Conservation (phyloP, 2,113 vertebrate species). For the Macrotis lagotis region DNA sequence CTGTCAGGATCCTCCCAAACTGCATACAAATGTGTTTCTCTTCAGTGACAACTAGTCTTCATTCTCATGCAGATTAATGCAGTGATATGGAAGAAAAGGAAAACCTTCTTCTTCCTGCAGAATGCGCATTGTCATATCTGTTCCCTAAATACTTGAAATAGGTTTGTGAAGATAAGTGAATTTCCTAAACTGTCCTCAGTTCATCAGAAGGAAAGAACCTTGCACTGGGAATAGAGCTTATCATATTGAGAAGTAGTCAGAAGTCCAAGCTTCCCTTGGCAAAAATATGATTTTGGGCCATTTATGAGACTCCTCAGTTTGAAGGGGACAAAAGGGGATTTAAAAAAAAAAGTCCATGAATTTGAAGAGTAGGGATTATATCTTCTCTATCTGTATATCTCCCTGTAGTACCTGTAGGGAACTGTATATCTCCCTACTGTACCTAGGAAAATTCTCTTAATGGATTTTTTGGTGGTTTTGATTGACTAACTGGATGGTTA, state of each 20-base stretch:
- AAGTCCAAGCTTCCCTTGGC: neutral
- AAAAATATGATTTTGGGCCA: neutral
- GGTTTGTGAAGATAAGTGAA: neutral
- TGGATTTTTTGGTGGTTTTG: neutral
- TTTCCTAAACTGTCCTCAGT: slow-evolving; percentile 7
- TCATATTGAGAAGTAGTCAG: slow-evolving; percentile 22
- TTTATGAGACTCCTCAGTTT: neutral
- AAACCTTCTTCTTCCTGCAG: neutral
- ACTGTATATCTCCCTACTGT: neutral
- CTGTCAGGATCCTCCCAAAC: neutral
- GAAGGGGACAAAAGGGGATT: neutral
- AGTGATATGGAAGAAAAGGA: neutral
- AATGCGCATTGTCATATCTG: neutral
- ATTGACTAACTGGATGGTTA: neutral
- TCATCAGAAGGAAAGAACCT: neutral
- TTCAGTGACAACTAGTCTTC: neutral
- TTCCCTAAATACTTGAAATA: neutral
- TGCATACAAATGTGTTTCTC: neutral
- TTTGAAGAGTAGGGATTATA: neutral
- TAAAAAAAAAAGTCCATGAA: slow-evolving; percentile 1
- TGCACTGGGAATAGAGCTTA: slow-evolving; percentile 11
- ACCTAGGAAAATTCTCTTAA: neutral
- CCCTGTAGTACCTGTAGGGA: neutral
- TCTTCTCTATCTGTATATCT: neutral
- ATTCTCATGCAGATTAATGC: neutral